These are phyloP conservation scores for Mycetomoellerius zeteki DNA, from an alignment of 1,140 invertebrate genomes.

Conservation along the genomic window DNA sequence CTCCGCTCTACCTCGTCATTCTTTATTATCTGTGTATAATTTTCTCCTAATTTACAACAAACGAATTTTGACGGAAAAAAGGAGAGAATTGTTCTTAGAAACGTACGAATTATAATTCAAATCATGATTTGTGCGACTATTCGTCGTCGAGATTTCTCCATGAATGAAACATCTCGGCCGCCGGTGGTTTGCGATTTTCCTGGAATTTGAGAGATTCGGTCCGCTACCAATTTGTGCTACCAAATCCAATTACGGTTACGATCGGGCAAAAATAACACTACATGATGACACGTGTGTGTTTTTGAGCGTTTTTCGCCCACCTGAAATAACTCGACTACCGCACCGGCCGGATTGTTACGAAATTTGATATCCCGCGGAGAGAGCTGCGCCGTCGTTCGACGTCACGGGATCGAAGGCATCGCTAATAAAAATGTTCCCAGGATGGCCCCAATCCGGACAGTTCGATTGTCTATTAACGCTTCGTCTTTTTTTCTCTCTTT, in stretches of 20 bases:
- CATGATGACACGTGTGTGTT: conserved; percentile 65
- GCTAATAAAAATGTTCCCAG: conserved; percentile 62
- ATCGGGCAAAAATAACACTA: conserved; percentile 64
- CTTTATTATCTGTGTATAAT: background rate
- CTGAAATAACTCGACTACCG: conserved; percentile 62
- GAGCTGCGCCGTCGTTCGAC: conserved; percentile 48
- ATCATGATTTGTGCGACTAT: conserved; percentile 21
- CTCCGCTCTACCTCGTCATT: background rate
- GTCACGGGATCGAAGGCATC: conserved; percentile 61
- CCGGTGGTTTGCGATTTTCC: conserved; percentile 43
- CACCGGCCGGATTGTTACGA: conserved; percentile 51
- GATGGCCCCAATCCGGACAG: conserved; percentile 51
- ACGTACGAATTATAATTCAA: conserved; percentile 15
- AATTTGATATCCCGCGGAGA: conserved; percentile 63
- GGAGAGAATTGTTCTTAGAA: background rate
- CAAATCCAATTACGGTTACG: conserved; percentile 65
- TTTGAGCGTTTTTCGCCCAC: conserved; percentile 63
- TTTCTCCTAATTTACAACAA: background rate
- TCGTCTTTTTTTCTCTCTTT: conserved; percentile 1
- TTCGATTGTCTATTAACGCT: conserved; percentile 51
- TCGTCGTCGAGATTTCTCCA: conserved; percentile 10
- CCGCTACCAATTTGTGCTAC: conserved; percentile 51
- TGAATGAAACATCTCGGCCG: conserved; percentile 54
- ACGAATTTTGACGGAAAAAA: background rate
- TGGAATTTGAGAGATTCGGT: conserved; percentile 55